Evolutionary conservation across 2,113 vertebrate species (phyloP), one percentile per base, ranked within the genome.

Genomic region (Quiscalus mexicanus): DNA sequence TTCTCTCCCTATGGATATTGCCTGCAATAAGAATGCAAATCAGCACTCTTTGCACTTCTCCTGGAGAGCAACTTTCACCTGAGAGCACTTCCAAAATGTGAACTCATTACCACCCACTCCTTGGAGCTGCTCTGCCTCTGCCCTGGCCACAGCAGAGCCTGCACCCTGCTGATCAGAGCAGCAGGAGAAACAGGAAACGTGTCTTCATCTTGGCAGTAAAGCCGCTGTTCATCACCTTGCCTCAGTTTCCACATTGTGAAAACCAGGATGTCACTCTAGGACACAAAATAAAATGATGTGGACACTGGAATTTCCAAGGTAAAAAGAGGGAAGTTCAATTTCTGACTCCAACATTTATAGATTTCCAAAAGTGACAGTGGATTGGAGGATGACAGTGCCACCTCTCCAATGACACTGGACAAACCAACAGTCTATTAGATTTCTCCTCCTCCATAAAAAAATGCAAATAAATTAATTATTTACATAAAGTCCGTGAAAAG

Each of bases 1-100:
- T 96, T 96, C 95, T 94, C 91, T 96, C 96, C 95, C 96, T n/a
- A 91, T 92, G 96, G 96, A 97, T 96, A 94, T 84, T 80, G 94
- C 93, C 33, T 6, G 95, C 96, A 96, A 96, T 97, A 96, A 96
- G 96, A 96, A 97, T 97, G 97, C 96, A 97, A 97, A 97, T 97
- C 82, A 95, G 94, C 58, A 37, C 78, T 89, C 93, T 94, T 60
- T 90, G 86, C 88, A 71, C 96, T 97, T 86, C 96, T 95, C 87
- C 94, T 11, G 60, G 90, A 94, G 93, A 96, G 90, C 75, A 92
- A 96, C 95, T 94, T 94, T 88, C 96, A 97, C 95, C 94, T 93
- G 84, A 90, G 91, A 96, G 89, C 81, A 5, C 79, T 94, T 94
- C 93, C 70, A 63, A 78, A 97, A 86, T 28, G 31, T 67, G 93